Conservation (phyloP, 2,113 vertebrate species). For the Tachysurus vachellii region DNA sequence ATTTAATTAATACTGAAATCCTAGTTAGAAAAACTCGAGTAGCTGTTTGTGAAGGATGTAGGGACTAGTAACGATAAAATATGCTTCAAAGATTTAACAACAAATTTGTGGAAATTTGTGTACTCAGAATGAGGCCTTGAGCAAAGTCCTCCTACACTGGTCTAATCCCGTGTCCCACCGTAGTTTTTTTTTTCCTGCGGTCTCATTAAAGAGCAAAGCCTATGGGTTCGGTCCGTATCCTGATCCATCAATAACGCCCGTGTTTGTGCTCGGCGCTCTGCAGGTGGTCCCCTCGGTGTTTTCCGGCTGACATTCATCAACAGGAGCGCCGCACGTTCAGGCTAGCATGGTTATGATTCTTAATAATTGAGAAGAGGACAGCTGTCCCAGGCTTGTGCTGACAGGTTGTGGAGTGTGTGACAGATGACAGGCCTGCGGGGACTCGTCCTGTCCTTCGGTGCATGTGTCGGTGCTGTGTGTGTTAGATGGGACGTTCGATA, state of each 20-base stretch:
- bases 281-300: conserved; percentile 25
- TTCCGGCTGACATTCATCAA: conserved; percentile 55
- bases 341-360: conserved; percentile 69
- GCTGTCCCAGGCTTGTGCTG: conserved; percentile 69
- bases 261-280: background rate
- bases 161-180: background rate
- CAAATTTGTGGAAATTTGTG: no score
- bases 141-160: background rate
- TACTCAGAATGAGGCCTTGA: background rate
- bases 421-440: conserved; percentile 60
- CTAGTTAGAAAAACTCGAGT: background rate
- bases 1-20: background rate
- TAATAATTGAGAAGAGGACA: conserved; percentile 73
- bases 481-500: conserved; percentile 19
- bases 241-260: background rate
- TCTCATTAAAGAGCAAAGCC: background rate
- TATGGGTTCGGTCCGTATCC: background rate
- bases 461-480: conserved; percentile 2
- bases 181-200: background rate
- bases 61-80: background rate
- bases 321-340: conserved; percentile 65
- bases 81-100: background rate
- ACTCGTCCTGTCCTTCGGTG: conserved; percentile 26
- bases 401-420: conserved; percentile 69
- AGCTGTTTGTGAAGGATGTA: background rate